A percentile compares a stretch with the other conserved stretches of the same genome.
phyloP scores from a whole-genome alignment of 2,888 invertebrate genomes.

The Oegoconia quadripuncta region DNA sequence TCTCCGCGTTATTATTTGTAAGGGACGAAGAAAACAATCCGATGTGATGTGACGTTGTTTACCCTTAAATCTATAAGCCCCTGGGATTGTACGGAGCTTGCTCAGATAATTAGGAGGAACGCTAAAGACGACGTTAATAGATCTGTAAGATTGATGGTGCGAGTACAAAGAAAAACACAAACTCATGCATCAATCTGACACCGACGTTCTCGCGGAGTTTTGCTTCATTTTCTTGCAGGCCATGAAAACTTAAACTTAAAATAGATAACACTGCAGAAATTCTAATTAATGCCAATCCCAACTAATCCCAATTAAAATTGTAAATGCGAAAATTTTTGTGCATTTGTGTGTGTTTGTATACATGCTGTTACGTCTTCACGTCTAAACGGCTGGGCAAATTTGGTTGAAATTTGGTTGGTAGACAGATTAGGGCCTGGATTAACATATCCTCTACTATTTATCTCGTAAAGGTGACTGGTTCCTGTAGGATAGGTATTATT shows the following conservation, averaged over 20 bases:
- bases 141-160: conserved; percentile 60
- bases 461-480: too few relatives aligned
- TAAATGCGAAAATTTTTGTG: too few relatives aligned
- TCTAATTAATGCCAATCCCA: too few relatives aligned
- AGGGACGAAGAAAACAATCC: conserved; percentile 4
- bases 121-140: conserved; percentile 66
- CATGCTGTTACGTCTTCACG: too few relatives aligned
- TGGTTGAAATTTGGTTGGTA: too few relatives aligned
- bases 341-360: too few relatives aligned
- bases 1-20: not conserved
- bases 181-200: conserved; percentile 66
- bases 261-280: too few relatives aligned
- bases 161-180: conserved; percentile 59
- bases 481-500: too few relatives aligned
- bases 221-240: conserved; percentile 17
- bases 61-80: conserved; percentile 30
- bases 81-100: conserved; percentile 41
- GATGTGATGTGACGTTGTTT: conserved; percentile 34
- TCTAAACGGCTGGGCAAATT: too few relatives aligned
- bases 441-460: too few relatives aligned
- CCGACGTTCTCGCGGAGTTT: conserved; percentile 33
- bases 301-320: too few relatives aligned
- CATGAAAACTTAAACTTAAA: conserved; percentile 10
- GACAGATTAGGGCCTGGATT: too few relatives aligned
- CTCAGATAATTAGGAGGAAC: conserved; percentile 58